These are phyloP conservation scores for Planiliza haematocheilus DNA, from an alignment of 2,113 vertebrate genomes.

Conservation along the genomic window DNA sequence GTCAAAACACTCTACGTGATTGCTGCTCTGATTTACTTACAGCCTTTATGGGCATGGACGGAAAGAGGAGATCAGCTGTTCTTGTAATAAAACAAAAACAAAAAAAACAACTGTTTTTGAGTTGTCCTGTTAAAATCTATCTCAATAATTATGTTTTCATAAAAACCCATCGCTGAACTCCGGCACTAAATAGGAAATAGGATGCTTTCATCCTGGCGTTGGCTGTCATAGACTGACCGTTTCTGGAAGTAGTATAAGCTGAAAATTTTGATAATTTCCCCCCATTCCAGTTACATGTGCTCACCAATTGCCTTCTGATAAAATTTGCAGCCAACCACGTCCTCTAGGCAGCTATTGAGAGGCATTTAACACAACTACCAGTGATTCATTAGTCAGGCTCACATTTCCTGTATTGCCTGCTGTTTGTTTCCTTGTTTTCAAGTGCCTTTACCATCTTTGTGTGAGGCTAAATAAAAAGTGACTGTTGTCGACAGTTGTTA, in stretches of 20 bases:
- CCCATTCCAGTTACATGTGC: no score
- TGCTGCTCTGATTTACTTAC: slow-evolving; percentile 62
- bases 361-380: neutral
- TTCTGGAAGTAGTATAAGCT: neutral
- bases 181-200: neutral
- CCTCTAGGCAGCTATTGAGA: neutral
- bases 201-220: neutral
- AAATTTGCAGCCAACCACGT: neutral
- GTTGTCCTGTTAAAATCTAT: slow-evolving; percentile 7
- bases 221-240: neutral
- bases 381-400: slow-evolving; percentile 10
- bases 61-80: slow-evolving; percentile 26
- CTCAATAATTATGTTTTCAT: neutral
- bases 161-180: neutral
- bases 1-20: slow-evolving; percentile 68
- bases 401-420: slow-evolving; percentile 13
- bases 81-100: neutral
- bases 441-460: neutral
- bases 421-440: slow-evolving; percentile 1
- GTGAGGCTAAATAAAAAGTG: neutral
- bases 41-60: slow-evolving; percentile 39
- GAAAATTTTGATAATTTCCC: no score
- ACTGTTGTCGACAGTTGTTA: neutral
- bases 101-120: slow-evolving; percentile 17
- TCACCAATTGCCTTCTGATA: no score